Conservation (phyloP, 2,888 invertebrate species). For the Pyrochroa serraticornis region DNA sequence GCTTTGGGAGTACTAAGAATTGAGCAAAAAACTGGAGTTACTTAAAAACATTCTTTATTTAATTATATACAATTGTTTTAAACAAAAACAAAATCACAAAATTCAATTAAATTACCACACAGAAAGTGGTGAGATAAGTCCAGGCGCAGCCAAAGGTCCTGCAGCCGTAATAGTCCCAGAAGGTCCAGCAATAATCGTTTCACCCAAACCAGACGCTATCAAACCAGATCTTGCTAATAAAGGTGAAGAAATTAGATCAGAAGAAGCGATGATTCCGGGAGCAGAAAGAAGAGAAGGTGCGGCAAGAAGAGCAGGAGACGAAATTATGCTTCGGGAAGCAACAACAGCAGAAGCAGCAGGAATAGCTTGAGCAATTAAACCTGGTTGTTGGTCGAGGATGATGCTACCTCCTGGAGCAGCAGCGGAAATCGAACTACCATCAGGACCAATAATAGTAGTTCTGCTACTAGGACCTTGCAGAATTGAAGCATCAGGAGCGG, state of each 20-base stretch:
- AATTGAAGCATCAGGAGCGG: conserved; percentile 23
- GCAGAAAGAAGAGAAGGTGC: conserved; percentile 1
- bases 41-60: background rate
- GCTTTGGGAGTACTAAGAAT: no score
- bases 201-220: background rate
- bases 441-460: conserved; percentile 16
- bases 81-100: background rate
- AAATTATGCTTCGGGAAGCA: background rate
- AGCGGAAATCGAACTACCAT: conserved; percentile 17
- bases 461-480: conserved; percentile 21
- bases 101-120: conserved; percentile 2
- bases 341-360: conserved; percentile 2
- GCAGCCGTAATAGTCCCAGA: conserved; percentile 43
- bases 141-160: conserved; percentile 24
- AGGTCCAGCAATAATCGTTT: conserved; percentile 41
- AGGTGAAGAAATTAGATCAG: conserved; percentile 2
- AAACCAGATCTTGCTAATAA: background rate
- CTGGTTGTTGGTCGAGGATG: conserved; percentile 50
- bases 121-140: background rate
- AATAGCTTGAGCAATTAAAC: background rate
- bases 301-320: conserved; percentile 1
- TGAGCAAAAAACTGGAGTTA: background rate
- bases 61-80: conserved; percentile 2
- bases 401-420: conserved; percentile 40
- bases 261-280: conserved; percentile 1